Conservation (phyloP, 2,113 vertebrate species). For the Thinocorus orbignyianus region DNA sequence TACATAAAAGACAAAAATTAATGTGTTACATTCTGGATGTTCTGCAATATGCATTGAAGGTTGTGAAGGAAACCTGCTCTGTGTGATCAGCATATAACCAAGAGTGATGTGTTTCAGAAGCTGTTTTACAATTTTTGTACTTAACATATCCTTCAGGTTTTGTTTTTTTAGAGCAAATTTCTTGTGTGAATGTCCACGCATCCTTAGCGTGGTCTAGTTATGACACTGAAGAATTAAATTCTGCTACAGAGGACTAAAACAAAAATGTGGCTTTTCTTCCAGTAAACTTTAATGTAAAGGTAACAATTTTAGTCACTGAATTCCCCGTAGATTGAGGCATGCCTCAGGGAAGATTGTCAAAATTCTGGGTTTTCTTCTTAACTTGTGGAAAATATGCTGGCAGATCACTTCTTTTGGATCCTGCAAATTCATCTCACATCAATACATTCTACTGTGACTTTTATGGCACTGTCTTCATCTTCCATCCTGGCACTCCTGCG, state of each 20-base stretch:
- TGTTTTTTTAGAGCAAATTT: neutral
- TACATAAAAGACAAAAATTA: slow-evolving; percentile 30
- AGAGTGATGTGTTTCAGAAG: neutral
- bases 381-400: neutral
- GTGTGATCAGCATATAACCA: neutral
- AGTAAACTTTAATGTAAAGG: neutral
- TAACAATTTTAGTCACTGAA: neutral
- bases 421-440: neutral
- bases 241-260: neutral
- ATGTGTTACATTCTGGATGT: neutral
- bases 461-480: neutral
- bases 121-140: neutral
- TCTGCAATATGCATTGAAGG: neutral
- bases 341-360: neutral
- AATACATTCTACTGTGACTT: neutral
- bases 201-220: neutral
- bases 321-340: neutral
- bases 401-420: neutral
- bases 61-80: neutral
- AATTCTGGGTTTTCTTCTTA: neutral
- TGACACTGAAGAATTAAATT: neutral
- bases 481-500: neutral
- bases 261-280: neutral
- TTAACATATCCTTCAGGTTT: neutral
- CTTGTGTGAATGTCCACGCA: neutral